Evolutionary conservation across 2,888 invertebrate species (phyloP), one percentile per base, ranked within the genome.

Genomic region (Villa cingulata): DNA sequence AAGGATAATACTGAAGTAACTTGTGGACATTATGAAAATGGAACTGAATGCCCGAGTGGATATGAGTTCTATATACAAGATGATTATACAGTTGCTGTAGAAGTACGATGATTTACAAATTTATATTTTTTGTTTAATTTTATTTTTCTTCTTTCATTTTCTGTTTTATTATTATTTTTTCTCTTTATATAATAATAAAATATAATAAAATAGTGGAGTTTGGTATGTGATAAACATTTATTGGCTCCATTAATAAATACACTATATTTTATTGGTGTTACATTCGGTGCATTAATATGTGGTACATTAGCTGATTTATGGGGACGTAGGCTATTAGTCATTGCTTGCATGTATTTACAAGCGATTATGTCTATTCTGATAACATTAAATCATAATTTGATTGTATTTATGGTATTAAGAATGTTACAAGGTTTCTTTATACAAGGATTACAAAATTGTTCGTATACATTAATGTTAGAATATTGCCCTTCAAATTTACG

Each of bases 371-470:
- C 61, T 5, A 34, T 59, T 9, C 57, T 54, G 14, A 51, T 62
- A 32, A 58, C 58, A 42, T 54, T 55, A 48, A 54, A 58, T 6
- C 51, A 62, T 56, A 62, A 60, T 45, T 64, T 70, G 46, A 54
- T 63, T 12, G 52, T 63, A 15, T 72, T 71, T 51, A 56, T 66
- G 37, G 57, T 60, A 3, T 59, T 72, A 18, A 65, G 72, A 2
- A 60, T 64, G 37, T 51, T 69, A 9, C 72, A 71, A 53, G 72
- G 70, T 37, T 61, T 72, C 39, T 71, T 71, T 46, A 62, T 70
- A 10, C 71, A 72, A 64, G 70, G 74, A n/a, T 55, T 74, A 40
- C 74, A 74, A 52, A 71, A 67, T 37, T 67, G 70, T 9, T 70
- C 70, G 1, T 74, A 71, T 52, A 67, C 72, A 7, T 58, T 75